Evolutionary conservation across 2,888 invertebrate genomes (phyloP).

Genomic region (Cosmia trapezina): DNA sequence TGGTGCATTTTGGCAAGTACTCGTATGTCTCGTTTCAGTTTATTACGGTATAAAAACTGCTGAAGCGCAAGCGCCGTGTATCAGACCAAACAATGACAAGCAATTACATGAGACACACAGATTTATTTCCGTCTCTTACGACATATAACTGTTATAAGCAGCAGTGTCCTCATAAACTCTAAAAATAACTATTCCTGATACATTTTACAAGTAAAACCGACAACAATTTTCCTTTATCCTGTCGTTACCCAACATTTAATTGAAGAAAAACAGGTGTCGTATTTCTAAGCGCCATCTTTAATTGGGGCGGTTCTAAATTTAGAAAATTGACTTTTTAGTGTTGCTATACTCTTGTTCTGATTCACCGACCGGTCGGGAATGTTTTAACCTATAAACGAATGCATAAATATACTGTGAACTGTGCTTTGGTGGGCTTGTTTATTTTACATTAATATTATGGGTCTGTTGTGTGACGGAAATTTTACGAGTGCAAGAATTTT

Average conservation of each 20-base stretch:
- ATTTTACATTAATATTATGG: conserved; percentile 46
- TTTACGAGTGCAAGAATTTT: conserved; percentile 15
- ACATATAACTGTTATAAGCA: conserved; percentile 45
- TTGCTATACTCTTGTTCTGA: conserved; percentile 67
- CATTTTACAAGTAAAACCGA: conserved; percentile 35
- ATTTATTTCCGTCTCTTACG: conserved; percentile 55
- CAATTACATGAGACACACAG: conserved; percentile 37
- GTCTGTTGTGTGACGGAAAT: conserved; percentile 21
- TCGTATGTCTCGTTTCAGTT: background rate
- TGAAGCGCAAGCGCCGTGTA: background rate
- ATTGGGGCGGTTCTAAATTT: conserved; percentile 78
- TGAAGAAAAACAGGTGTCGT: conserved; percentile 75
- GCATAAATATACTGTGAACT: conserved; percentile 54
- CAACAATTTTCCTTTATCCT: conserved; percentile 37
- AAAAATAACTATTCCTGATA: conserved; percentile 50
- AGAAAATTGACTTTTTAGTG: conserved; percentile 76
- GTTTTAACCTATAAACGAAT: conserved; percentile 62
- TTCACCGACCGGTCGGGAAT: conserved; percentile 60
- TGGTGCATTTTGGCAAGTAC: background rate
- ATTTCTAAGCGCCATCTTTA: conserved; percentile 75
- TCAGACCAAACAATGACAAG: conserved; percentile 29
- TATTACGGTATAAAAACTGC: background rate
- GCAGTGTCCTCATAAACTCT: conserved; percentile 48
- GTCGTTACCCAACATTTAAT: conserved; percentile 64
- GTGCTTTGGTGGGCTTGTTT: conserved; percentile 42